Evolutionary conservation across 2,113 vertebrate species (phyloP).

Genomic region (Suncus etruscus): DNA sequence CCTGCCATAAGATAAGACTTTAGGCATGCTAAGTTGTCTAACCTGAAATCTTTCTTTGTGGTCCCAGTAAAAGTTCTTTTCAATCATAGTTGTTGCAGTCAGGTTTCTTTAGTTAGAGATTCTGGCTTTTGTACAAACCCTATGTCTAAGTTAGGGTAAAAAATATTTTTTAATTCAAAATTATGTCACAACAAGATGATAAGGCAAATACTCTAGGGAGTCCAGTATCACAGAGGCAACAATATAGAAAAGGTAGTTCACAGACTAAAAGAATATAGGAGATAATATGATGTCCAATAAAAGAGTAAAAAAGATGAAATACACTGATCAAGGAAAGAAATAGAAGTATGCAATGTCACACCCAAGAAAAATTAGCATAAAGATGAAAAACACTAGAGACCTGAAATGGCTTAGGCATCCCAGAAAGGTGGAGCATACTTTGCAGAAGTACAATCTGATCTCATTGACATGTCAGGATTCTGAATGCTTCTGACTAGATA

Average conservation of each 20-base stretch:
- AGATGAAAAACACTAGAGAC: not conserved
- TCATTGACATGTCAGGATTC: not conserved
- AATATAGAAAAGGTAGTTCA: not conserved
- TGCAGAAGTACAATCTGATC: not conserved
- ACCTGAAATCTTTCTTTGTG: no score
- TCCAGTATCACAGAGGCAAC: not conserved
- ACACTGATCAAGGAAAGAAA: not conserved
- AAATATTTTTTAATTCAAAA: constrained; percentile 26
- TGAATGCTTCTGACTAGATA: not conserved
- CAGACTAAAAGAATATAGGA: not conserved
- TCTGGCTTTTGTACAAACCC: no score
- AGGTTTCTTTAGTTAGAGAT: no score
- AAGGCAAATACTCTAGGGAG: not conserved
- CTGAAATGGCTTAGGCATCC: not conserved
- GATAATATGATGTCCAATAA: constrained; percentile 6
- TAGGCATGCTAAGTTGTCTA: no score
- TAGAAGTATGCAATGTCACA: not conserved
- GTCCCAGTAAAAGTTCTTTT: no score
- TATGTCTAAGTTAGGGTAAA: not conserved
- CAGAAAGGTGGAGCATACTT: not conserved
- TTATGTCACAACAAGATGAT: not conserved
- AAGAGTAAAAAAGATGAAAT: not conserved
- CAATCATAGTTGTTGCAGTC: no score
- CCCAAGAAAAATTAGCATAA: not conserved
- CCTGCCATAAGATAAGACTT: no score